These are phyloP conservation scores for Bombus waltoni DNA, from an alignment of 1,140 invertebrate species.

Conservation along the genomic window DNA sequence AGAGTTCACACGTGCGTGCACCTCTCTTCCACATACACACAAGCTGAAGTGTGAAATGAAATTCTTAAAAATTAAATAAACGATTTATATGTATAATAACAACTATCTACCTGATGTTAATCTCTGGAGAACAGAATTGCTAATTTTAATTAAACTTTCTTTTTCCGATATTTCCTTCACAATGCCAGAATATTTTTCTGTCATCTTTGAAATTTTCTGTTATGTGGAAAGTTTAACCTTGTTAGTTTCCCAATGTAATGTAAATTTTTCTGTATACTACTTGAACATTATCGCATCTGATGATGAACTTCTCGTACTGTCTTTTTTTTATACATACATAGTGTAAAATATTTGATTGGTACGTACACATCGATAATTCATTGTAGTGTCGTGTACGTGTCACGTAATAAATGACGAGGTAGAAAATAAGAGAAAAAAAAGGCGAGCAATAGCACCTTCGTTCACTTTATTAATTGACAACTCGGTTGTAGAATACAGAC, in stretches of 20 bases:
- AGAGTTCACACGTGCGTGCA: too few relatives aligned
- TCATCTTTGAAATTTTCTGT: neutral
- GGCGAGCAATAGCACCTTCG: too few relatives aligned
- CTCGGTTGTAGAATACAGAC: too few relatives aligned
- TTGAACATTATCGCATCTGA: neutral
- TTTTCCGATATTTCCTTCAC: neutral
- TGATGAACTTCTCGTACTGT: neutral
- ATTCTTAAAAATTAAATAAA: neutral
- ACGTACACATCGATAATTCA: neutral
- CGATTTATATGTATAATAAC: neutral
- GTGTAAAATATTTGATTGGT: neutral
- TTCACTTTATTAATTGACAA: too few relatives aligned
- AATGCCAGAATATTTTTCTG: too few relatives aligned
- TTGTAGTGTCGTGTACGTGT: too few relatives aligned
- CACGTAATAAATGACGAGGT: too few relatives aligned
- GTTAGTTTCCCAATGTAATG: neutral
- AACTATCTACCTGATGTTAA: neutral
- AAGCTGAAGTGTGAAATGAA: neutral
- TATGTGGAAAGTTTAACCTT: neutral
- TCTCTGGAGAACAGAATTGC: neutral
- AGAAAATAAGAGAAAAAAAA: too few relatives aligned
- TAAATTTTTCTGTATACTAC: neutral
- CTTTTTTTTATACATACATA: neutral
- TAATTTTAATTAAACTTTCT: conserved; percentile 4
- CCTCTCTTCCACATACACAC: too few relatives aligned